Conservation (phyloP, 2,797 vertebrate species). For the Peromyscus aztecus region DNA sequence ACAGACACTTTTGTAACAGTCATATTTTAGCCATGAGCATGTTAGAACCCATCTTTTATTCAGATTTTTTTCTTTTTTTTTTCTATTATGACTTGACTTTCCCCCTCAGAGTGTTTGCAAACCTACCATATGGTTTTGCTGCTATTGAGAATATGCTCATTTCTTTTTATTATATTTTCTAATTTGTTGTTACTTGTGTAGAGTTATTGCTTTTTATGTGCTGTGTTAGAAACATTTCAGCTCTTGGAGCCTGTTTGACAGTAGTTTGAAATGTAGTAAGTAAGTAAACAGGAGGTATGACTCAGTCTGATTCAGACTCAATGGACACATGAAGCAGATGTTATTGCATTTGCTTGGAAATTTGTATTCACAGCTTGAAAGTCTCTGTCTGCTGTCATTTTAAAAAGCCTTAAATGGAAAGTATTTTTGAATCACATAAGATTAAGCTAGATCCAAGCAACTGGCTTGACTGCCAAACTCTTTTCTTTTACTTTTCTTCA, state of each 20-base stretch:
- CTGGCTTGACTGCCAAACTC: background rate
- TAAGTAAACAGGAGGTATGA: background rate
- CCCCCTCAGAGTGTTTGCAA: background rate
- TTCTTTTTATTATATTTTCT: conserved; percentile 40
- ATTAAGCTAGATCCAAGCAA: background rate
- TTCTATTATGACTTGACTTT: conserved; percentile 29
- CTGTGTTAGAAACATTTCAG: background rate
- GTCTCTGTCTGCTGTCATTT: background rate
- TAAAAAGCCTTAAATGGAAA: background rate
- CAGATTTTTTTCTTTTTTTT: conserved; percentile 5
- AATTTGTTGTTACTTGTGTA: background rate
- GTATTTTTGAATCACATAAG: background rate
- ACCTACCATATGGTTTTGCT: background rate
- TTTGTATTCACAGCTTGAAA: background rate
- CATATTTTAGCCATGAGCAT: background rate
- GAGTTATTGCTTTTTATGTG: background rate
- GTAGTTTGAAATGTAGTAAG: conserved; percentile 13
- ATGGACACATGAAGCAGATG: background rate
- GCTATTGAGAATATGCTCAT: background rate
- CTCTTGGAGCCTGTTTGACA: background rate
- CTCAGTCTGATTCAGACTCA: background rate
- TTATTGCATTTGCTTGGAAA: background rate
- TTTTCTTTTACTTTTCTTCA: background rate
- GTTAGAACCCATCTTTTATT: background rate
- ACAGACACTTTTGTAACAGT: background rate